A percentile compares a stretch with the other conserved stretches of the same genome.
phyloP scores from a whole-genome alignment of 2,113 vertebrate genomes.

The Gobius niger region DNA sequence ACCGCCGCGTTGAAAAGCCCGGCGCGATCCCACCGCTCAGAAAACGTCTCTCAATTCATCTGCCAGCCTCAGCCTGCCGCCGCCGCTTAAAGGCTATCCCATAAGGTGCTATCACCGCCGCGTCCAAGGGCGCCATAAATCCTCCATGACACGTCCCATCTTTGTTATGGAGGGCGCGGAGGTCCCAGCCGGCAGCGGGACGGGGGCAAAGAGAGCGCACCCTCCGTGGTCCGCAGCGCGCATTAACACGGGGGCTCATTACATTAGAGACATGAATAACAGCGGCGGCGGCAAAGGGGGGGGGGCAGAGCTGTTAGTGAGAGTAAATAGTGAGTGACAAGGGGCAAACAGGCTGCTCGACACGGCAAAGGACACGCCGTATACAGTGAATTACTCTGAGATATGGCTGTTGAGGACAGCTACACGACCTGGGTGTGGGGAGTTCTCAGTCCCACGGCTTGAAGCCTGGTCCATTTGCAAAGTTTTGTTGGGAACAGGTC shows the following conservation, averaged over 20 bases:
- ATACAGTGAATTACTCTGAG: background rate
- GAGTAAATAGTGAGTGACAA: background rate
- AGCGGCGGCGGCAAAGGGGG: background rate
- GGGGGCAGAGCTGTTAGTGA: background rate
- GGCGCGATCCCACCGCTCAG: conserved; percentile 34
- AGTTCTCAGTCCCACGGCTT: too few relatives aligned
- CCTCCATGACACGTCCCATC: conserved; percentile 64
- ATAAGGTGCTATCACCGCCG: conserved; percentile 59
- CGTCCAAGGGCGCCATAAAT: conserved; percentile 77
- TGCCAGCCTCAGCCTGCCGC: conserved; percentile 32
- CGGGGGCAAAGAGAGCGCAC: conserved; percentile 20
- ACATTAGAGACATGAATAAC: conserved; percentile 66
- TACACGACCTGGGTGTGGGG: too few relatives aligned
- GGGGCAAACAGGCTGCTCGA: background rate
- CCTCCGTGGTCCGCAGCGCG: conserved; percentile 25
- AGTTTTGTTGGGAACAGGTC: too few relatives aligned
- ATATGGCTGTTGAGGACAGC: background rate
- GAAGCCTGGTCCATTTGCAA: too few relatives aligned
- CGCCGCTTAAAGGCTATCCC: conserved; percentile 57
- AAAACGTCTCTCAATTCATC: conserved; percentile 53
- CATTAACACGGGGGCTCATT: conserved; percentile 70
- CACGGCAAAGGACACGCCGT: background rate
- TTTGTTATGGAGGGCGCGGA: conserved; percentile 59
- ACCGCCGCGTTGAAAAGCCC: conserved; percentile 57
- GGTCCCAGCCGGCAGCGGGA: conserved; percentile 56